Base-by-base conservation (phyloP, 1,140 invertebrate genomes). In the Ostrea edulis region DNA sequence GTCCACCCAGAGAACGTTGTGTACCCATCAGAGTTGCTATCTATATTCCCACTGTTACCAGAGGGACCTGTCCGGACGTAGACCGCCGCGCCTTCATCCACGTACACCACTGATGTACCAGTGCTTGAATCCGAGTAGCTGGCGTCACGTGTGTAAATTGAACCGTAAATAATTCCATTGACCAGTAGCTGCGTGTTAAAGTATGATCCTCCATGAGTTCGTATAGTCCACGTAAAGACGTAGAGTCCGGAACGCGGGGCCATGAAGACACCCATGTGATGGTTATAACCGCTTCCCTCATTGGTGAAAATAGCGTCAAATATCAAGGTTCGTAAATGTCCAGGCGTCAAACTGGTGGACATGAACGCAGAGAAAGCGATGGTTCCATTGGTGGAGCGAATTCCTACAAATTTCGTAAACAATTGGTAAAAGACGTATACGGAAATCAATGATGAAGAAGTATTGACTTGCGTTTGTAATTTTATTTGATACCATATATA, bases 201-300 rank as follows among this genome's bases (percentile, higher is more conserved):
- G 25, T 77, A 11, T 14, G 22, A n/a, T 11, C 22, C 25, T 25
- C 68, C 68, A 77, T 35, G 11, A 2, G 68, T 8, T 29, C 68
- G 22, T 25, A 77, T 77, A 11, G 68, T 77, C 68, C 65, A 71
- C 7, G 65, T 71, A 25, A 71, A 71, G 22, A 71, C 65, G 22
- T 71, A 71, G 0, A 71, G 65, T 9, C 65, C 65, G 0, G 65
- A 8, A 0, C 65, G n/a, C 12, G 65, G 65, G 29, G 65, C 65
- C 12, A 22, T 71, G 65, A 71, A 71, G 22, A 71, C 8, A 22
- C 65, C 65, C n/a, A 25, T 8, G 22, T 71, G 65, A 29, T 29
- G 22, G 9, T 22, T 25, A 12, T 71, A 71, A 8, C 65, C 65
- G 22, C 22, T 25, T 11, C 65, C 65, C 22, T 71, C 65, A 22